Conservation (phyloP, 2,113 vertebrate species). For the Lontra canadensis region DNA sequence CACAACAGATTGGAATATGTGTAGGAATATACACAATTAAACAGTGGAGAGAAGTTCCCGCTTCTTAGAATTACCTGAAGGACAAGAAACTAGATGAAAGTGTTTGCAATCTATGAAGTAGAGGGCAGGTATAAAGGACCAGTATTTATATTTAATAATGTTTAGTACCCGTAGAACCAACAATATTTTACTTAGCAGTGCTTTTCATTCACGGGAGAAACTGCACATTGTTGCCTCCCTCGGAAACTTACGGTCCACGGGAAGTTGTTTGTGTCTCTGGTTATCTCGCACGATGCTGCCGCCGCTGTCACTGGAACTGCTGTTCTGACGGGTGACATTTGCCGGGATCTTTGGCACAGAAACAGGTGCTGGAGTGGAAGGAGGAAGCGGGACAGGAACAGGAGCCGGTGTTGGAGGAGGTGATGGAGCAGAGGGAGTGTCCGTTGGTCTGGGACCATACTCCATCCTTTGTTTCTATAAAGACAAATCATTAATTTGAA, state of each 20-base stretch:
- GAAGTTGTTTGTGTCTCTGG: constrained; percentile 82
- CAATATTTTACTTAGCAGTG: not conserved
- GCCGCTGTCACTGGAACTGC: constrained; percentile 87
- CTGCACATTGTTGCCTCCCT: not conserved
- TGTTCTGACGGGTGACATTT: constrained; percentile 84
- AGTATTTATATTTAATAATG: not conserved
- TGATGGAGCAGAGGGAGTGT: constrained; percentile 78
- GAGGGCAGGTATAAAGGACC: not conserved
- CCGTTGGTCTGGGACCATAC: constrained; percentile 74
- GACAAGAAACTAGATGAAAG: not conserved
- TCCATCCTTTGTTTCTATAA: constrained; percentile 93
- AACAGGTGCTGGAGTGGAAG: constrained; percentile 80
- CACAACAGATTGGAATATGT: not conserved
- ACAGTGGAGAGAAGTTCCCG: not conserved
- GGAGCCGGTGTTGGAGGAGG: constrained; percentile 84
- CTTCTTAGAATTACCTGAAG: not conserved
- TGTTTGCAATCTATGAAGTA: not conserved
- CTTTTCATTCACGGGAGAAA: not conserved
- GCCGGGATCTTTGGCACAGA: constrained; percentile 79
- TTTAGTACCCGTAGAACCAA: not conserved
- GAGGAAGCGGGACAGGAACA: constrained; percentile 76
- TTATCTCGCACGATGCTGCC: constrained; percentile 85
- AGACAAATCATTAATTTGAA: constrained; percentile 15
- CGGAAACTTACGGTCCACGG: constrained; percentile 85
- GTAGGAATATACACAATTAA: not conserved